Evolutionary conservation across 2,113 vertebrate species (phyloP), one percentile per base, ranked within the genome.

Genomic region (Equus quagga): DNA sequence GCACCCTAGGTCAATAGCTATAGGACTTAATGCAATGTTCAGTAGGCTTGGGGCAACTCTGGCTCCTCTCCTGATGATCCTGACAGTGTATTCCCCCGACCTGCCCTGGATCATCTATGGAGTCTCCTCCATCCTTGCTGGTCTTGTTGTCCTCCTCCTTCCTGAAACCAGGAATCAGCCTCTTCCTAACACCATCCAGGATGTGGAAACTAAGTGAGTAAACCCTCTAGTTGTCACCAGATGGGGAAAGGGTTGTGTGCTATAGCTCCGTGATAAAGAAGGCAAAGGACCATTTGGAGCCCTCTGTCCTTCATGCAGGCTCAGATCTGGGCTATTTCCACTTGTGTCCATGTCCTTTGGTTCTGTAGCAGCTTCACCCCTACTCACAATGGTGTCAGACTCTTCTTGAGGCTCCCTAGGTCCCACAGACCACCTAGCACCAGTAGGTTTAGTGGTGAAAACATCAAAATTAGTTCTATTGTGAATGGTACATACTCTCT

Each of bases 171-270:
- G 97, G 1, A 93, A 98, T 96, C 97, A 96, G 93, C 98, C 99
- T 46, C 98, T 99, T 17, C 98, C 98, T 9, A 98, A 99, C 97
- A 99, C 98, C 15, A 96, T 99, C 94, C 97, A 98, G 88, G 99
- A 99, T 1, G 95, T 93, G n/a, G 98, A 99, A 94, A 98, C 97
- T 94, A 98, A 98, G 98, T 98, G 98, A 79, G 81, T 93, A 33
- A n/a, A 54, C 41, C 26, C 28, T 28, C 69, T 33, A 2, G 3
- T 10, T 26, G 58, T 12, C 6, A 8, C 13, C 24, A 54, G 26
- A 26, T 8, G 73, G 11, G 11, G n/a, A 8, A 82, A 8, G 8
- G 31, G 19, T 1, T 89, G 17, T 60, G 67, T 24, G 7, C 24
- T 19, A 15, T 28, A 60, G 18, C 1, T 60, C 54, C 70, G 23